Evolutionary conservation across 23 tunicate species (phyloP), one percentile per base, ranked within the genome.

Genomic region (Trididemnum miniatum): DNA sequence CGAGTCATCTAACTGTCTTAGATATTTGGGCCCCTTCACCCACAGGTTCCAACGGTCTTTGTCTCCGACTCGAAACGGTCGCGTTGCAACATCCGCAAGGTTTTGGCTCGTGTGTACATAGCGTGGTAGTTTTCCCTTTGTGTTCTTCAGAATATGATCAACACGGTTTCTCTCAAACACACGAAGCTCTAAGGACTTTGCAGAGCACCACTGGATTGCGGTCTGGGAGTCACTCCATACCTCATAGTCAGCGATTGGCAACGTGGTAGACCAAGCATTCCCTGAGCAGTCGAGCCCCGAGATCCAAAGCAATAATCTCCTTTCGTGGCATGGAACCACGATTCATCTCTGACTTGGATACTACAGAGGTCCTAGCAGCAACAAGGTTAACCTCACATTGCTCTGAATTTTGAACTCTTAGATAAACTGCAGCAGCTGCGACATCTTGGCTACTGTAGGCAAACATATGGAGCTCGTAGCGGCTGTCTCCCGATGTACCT

Each of bases 381-480:
- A 62, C 4, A 5, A 62, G 67, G 29, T 5, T 5, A 18, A 62
- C 67, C 5, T 62, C 25, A 26, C 5, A 12, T 24, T 62, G 67
- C n/a, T 62, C 67, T 62, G 25, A 22, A 4, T 22, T 24, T 22
- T 3, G 3, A n/a, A 62, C 67, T 62, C 67, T 22, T 4, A 62
- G 26, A 26, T 62, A 62, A 12, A 62, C 67, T 20, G 29, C 26
- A n/a, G 67, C 67, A 62, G 67, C 67, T 20, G 67, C 67, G 25
- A 62, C 67, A 22, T 62, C 67, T 62, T 62, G 15, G 26, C 67
- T 62, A 26, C 67, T 62, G 28, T 62, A 22, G 26, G 67, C 67
- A 62, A 62, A 62, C 67, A 62, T 62, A n/a, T 62, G 67, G 28
- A 62, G 26, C n/a, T 62, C 67, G 67, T 62, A 12, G n/a, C 29